Percentiles rank a stretch among this genome's conserved stretches.
phyloP scores from a whole-genome alignment of 2,888 invertebrate species.

The Stomorhina lunata region DNA sequence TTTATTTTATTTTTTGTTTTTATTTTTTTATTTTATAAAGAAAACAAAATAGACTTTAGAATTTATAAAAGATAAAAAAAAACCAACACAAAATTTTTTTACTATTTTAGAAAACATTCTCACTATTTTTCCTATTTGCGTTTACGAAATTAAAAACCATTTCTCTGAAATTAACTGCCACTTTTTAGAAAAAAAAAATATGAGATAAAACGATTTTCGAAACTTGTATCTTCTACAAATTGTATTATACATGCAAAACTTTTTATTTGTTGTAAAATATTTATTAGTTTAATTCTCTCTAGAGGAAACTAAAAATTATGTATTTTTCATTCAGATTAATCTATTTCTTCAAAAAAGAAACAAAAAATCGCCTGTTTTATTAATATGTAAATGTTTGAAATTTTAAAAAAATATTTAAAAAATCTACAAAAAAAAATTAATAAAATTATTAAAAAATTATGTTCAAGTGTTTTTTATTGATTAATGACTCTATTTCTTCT shows the following conservation, averaged over 20 bases:
- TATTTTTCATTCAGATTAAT: constrained; percentile 61
- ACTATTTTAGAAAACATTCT: constrained; percentile 58
- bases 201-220: constrained; percentile 3
- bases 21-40: constrained; percentile 73
- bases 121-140: constrained; percentile 20
- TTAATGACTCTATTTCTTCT: no score
- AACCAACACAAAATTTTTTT: constrained; percentile 49
- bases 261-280: constrained; percentile 70
- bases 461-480: constrained; percentile 3
- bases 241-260: constrained; percentile 37
- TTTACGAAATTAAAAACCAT: constrained; percentile 15
- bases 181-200: constrained; percentile 29
- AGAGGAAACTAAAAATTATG: constrained; percentile 60
- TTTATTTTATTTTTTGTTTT: constrained; percentile 71
- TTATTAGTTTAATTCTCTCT: constrained; percentile 67
- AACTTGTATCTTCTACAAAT: neutral
- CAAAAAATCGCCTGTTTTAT: no score
- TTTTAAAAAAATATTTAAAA: constrained; percentile 50
- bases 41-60: constrained; percentile 78
- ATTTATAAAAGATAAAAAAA: constrained; percentile 72
- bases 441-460: constrained; percentile 65
- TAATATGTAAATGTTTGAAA: constrained; percentile 55
- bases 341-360: constrained; percentile 36
- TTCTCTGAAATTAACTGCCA: constrained; percentile 53
- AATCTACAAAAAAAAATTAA: constrained; percentile 70